Conservation (phyloP, 2,888 invertebrate genomes). For the Elgonia sp. region DNA sequence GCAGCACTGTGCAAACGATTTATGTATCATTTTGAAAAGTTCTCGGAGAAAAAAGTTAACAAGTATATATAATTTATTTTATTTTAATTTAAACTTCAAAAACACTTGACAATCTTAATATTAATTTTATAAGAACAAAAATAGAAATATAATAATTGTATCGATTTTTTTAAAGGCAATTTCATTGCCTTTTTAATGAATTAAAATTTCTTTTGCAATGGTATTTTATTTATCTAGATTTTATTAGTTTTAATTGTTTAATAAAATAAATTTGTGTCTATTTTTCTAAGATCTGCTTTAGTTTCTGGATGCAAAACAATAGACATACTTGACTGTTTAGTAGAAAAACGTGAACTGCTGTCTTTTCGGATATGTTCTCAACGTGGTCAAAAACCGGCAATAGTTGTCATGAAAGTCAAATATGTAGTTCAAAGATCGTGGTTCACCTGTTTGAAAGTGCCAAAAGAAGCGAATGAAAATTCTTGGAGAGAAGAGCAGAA, state of each 20-base stretch:
- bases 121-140: too few species aligned
- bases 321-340: constrained; percentile 85
- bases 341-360: constrained; percentile 83
- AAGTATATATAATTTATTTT: constrained; percentile 78
- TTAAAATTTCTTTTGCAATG: too few species aligned
- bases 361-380: constrained; percentile 80
- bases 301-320: constrained; percentile 85
- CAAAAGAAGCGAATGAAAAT: constrained; percentile 79
- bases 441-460: constrained; percentile 84
- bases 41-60: constrained; percentile 84
- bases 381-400: constrained; percentile 69
- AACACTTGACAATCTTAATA: background rate
- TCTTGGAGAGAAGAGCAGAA: constrained; percentile 85
- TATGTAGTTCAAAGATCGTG: constrained; percentile 85
- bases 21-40: constrained; percentile 85
- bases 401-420: constrained; percentile 83
- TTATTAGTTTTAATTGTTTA: background rate
- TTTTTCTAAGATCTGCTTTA: constrained; percentile 80
- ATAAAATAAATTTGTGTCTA: background rate
- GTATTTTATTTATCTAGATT: too few species aligned
- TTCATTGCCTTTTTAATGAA: too few species aligned
- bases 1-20: constrained; percentile 83
- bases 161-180: too few species aligned
- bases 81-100: background rate
- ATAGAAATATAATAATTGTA: too few species aligned